Evolutionary conservation across 2,888 invertebrate genomes (phyloP), one percentile per base, ranked within the genome.

Genomic region (Germaria angustata): DNA sequence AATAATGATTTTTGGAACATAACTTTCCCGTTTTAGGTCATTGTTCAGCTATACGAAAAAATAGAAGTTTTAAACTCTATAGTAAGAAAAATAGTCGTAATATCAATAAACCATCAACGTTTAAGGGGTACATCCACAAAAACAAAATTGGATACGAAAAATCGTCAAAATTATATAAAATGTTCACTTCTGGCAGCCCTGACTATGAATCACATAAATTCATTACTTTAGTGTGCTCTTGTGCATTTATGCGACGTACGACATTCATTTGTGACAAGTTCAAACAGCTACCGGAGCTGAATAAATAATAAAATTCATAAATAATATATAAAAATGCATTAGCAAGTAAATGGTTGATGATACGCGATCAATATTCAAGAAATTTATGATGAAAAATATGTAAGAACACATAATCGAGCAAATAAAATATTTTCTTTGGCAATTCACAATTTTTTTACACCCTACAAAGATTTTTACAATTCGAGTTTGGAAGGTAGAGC

Each of bases 261-360:
- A 55, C 61, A 55, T 53, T 55, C 55, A 69, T 53, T 41, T 39
- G 44, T 71, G 79, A 76, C 75, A 82, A 75, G 78, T 75, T 75
- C 65, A 79, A 59, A 75, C 51, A 28, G 79, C 79, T 75, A 76
- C 79, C 75, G 79, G 69, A 75, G 55, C 75, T 68, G 53, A 41
- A 77, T 77, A 69, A 77, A 77, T 75, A 75, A 75, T 75, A 41
- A 75, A 75, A 65, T 36, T 46, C 24, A 57, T 39, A 66, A 65
- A 44, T 57, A 20, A 24, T 57, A 36, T 55, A 57, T 11, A 13
- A 61, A 15, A 36, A 28, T 44, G 22, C 24, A 24, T 53, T 69
- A 28, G 53, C 44, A 44, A 49, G 53, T 69, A 69, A 53, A 63
- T n/a, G 15, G 15, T 28, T 46, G 22, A 53, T 61, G 65, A 73